These are phyloP conservation scores for Thinocorus orbignyianus DNA, from an alignment of 2,113 vertebrate genomes.

Conservation along the genomic window DNA sequence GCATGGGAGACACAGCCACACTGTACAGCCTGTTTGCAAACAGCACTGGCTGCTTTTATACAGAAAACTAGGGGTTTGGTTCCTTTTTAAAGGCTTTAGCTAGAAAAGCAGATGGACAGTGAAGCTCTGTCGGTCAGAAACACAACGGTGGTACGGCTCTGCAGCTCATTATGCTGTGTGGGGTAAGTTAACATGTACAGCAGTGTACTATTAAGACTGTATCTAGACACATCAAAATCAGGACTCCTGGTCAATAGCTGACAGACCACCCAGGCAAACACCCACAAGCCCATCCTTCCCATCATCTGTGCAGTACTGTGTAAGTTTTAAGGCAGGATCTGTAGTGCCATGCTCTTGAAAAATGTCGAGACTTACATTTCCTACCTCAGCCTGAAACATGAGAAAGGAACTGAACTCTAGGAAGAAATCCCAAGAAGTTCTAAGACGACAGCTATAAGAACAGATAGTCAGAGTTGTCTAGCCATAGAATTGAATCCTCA, in stretches of 20 bases:
- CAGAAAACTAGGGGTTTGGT: rapidly evolving
- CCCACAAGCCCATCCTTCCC: neutral
- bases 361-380: neutral
- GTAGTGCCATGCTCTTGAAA: neutral
- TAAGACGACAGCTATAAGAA: neutral
- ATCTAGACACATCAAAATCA: rapidly evolving
- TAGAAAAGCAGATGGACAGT: neutral
- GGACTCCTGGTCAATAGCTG: neutral
- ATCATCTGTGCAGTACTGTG: neutral
- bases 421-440: neutral
- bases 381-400: neutral
- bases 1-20: neutral
- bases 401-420: neutral
- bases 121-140: neutral
- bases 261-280: neutral
- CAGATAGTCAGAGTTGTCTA: neutral
- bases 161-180: neutral
- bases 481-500: neutral
- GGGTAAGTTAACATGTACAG: neutral
- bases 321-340: neutral
- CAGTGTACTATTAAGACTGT: neutral
- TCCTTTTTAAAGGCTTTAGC: neutral
- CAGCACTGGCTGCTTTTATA: neutral
- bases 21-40: neutral
- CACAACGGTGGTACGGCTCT: neutral